Conservation (phyloP, 2,888 invertebrate species). For the Panorpa germanica region DNA sequence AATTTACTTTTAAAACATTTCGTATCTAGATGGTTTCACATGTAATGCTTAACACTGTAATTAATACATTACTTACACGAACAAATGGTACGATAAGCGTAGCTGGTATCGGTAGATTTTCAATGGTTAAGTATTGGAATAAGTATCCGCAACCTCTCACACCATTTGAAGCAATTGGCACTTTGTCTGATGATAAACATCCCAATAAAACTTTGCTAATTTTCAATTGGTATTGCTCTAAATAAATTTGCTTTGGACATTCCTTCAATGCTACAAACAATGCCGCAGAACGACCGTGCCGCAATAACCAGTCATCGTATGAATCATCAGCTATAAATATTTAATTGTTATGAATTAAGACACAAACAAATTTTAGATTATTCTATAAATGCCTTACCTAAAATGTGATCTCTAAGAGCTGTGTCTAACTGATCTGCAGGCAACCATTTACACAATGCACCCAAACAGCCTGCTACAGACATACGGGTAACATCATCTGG, state of each 20-base stretch:
- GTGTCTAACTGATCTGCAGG: slow-evolving; percentile 52
- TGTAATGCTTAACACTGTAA: no score
- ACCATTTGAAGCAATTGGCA: slow-evolving; percentile 67
- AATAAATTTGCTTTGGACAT: slow-evolving; percentile 47
- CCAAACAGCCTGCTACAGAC: slow-evolving; percentile 78
- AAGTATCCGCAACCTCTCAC: slow-evolving; percentile 70
- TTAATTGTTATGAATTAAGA: no score
- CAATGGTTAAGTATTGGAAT: slow-evolving; percentile 48
- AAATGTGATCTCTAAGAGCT: slow-evolving; percentile 53
- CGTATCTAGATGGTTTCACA: no score
- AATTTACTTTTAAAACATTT: no score
- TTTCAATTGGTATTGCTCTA: slow-evolving; percentile 41
- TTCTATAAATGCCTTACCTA: no score
- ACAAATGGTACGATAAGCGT: slow-evolving; percentile 53
- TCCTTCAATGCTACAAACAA: slow-evolving; percentile 78
- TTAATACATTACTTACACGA: no score
- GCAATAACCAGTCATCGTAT: slow-evolving; percentile 45
- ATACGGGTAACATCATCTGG: slow-evolving; percentile 65
- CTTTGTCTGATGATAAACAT: slow-evolving; percentile 57
- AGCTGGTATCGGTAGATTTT: slow-evolving; percentile 38
- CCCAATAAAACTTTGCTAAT: slow-evolving; percentile 47
- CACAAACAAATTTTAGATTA: no score
- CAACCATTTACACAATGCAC: slow-evolving; percentile 63
- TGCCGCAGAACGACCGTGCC: slow-evolving; percentile 70
- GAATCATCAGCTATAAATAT: no score